Evolutionary conservation across 2,797 vertebrate species (phyloP).

Genomic region (Pangasius mekongensis): DNA sequence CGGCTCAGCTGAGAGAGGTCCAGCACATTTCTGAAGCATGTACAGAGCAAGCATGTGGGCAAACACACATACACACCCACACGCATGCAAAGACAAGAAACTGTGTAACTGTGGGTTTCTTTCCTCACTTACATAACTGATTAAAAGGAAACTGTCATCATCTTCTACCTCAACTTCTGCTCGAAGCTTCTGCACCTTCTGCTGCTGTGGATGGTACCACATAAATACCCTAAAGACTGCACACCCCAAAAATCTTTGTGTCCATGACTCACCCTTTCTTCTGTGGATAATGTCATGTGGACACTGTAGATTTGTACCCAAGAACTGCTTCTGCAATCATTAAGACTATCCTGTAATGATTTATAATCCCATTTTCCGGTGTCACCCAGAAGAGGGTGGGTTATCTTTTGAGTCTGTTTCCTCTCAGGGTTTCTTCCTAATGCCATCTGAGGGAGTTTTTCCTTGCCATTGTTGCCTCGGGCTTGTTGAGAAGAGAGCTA

Average conservation of each 20-base stretch:
- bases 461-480: background rate
- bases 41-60: slow-evolving; percentile 14
- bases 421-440: slow-evolving; percentile 9
- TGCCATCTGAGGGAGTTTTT: background rate
- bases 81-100: slow-evolving; percentile 18
- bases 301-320: background rate
- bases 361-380: background rate
- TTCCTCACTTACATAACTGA: background rate
- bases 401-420: background rate
- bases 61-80: slow-evolving; percentile 11
- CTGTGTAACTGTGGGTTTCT: slow-evolving; percentile 13
- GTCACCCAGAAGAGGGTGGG: background rate
- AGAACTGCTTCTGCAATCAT: background rate
- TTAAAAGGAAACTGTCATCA: background rate
- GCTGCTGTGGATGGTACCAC: background rate
- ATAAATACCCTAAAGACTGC: background rate
- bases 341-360: background rate
- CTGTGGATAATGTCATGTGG: background rate
- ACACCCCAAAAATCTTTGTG: background rate
- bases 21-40: slow-evolving; percentile 52
- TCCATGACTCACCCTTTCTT: background rate
- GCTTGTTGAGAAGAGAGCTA: background rate
- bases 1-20: slow-evolving; percentile 50
- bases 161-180: background rate
- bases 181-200: background rate